Base-by-base conservation (phyloP, 2,113 vertebrate species). In the Nipponia nippon region DNA sequence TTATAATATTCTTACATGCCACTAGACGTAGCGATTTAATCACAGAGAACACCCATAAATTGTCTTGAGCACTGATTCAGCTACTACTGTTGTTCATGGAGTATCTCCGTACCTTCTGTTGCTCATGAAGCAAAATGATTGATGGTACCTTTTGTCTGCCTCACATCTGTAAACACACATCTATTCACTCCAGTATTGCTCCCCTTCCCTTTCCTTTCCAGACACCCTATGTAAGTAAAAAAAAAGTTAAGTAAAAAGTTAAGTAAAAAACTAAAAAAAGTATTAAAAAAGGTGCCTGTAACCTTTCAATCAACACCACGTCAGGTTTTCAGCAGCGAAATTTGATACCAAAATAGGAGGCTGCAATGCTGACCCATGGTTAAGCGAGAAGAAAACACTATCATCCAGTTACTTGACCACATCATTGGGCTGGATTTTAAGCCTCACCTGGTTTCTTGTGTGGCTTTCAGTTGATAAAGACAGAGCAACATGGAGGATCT, bases 201-300 rank as follows among this genome's bases (percentile, higher is more conserved):
- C 66, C 52, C 16, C 20, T 90, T 71, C 52, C 16, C 20, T 83
- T 83, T 79, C 30, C 46, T 53, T 66, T 83, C 50, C 29, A n/a
- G 46, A 40, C 5, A 13, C 14, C 13, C 52, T 25, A 23, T 0
- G 0, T 26, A 83, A 71, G 18, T 9, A 9, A 29, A 49, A 50
- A 30, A 44, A 53, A 22, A 53, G 53, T 55, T 55, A n/a, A 75
- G 7, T 25, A 23, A 8, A 77, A 62, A 13, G 11, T 2, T 13
- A 73, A 81, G 2, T 0, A 1, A 34, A 81, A 34, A 77, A 67
- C 11, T 7, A 29, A 3, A 22, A 29, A 58, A 65, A 27, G 9
- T 18, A 4, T 22, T 19, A 6, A 2, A 10, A 66, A 63, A 18
- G 2, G 8, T 36, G 21, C 8, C 4, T 40, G 16, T 34, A 59